These are phyloP conservation scores for Mesitornis unicolor DNA, from an alignment of 2,113 vertebrate species.

Conservation along the genomic window DNA sequence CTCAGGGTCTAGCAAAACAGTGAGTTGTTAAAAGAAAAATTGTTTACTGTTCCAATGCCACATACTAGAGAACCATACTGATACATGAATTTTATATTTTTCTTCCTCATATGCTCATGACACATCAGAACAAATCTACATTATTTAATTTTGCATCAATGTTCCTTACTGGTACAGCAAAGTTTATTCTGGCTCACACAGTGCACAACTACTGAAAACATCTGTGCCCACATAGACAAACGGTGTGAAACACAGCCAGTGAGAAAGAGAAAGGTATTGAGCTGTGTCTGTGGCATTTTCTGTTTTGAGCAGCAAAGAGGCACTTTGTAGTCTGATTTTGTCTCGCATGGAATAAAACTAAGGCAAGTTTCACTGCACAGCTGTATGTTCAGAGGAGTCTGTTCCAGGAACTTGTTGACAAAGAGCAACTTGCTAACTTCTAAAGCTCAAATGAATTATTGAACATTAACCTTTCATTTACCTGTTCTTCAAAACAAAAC, in stretches of 20 bases:
- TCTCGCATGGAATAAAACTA: neutral
- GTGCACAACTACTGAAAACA: neutral
- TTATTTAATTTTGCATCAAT: neutral
- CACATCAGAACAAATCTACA: neutral
- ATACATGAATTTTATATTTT: neutral
- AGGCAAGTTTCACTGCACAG: neutral
- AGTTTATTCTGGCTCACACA: neutral
- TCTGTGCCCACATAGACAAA: neutral
- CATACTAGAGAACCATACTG: neutral
- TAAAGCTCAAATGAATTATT: neutral
- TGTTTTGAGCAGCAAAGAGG: neutral
- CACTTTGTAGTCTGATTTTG: neutral
- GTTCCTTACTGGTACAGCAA: neutral
- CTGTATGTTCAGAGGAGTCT: too few species aligned
- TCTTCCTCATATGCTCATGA: neutral
- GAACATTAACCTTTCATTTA: neutral
- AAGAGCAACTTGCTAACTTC: neutral
- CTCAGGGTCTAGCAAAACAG: neutral
- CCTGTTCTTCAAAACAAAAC: neutral
- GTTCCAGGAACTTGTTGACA: neutral
- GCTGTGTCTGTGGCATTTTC: neutral
- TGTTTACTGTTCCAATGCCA: neutral
- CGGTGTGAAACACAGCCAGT: neutral
- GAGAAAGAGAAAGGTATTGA: neutral
- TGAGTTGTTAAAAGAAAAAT: neutral